These are phyloP conservation scores for Sarcoramphus papa DNA, from an alignment of 2,797 vertebrate genomes.

Conservation along the genomic window DNA sequence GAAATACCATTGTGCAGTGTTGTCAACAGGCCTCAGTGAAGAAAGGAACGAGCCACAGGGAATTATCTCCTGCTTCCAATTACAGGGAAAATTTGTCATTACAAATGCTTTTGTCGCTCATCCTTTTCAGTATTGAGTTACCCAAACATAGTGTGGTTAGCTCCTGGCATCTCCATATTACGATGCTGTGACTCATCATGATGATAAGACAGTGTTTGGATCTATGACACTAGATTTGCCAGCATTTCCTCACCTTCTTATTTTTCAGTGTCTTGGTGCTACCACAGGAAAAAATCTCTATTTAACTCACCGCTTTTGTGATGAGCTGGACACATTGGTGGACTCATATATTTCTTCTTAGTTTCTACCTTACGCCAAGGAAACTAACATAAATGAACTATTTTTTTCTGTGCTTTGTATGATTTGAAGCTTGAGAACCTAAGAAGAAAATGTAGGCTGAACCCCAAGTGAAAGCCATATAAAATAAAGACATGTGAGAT, in stretches of 20 bases:
- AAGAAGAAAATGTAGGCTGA: not conserved
- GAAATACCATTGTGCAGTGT: not conserved
- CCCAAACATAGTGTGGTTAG: not conserved
- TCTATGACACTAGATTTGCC: not conserved
- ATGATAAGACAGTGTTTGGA: not conserved
- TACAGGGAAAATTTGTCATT: not conserved
- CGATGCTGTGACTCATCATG: not conserved
- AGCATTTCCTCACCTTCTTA: not conserved
- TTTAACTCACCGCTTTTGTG: not conserved
- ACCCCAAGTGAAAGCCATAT: not conserved
- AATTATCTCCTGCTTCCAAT: not conserved
- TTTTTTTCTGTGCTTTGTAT: not conserved
- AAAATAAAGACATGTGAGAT: not conserved
- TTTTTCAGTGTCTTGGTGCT: not conserved
- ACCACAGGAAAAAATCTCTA: not conserved
- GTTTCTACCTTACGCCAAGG: not conserved
- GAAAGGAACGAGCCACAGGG: not conserved
- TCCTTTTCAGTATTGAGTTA: not conserved
- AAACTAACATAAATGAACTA: not conserved
- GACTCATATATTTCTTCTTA: not conserved
- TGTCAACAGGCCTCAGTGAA: not conserved
- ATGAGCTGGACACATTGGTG: not conserved
- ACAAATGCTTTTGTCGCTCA: not conserved
- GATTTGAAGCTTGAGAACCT: not conserved
- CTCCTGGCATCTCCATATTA: not conserved